A percentile compares a stretch with the other conserved stretches of the same genome.
Evolutionary conservation across 2,888 invertebrate genomes (phyloP).

Genomic region (Eumerus sabulonum): DNA sequence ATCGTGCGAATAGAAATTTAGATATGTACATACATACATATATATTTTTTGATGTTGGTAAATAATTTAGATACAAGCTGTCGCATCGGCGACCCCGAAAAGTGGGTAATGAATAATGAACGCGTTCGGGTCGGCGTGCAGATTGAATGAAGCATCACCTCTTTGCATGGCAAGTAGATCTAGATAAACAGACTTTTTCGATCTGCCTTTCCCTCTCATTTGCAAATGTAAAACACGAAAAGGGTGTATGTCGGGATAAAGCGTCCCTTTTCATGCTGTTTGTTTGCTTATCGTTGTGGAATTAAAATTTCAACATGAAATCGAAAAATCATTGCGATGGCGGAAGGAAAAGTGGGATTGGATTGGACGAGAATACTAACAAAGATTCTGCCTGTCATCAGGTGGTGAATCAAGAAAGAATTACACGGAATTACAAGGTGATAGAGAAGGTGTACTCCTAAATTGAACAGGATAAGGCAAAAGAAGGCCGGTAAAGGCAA

Average conservation of each 20-base stretch:
- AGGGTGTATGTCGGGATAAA: constrained; percentile 33
- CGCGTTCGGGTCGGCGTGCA: not conserved
- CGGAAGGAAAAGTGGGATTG: not conserved
- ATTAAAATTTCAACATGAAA: constrained; percentile 63
- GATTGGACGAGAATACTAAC: not conserved
- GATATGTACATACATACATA: too few species aligned
- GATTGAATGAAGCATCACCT: constrained; percentile 34
- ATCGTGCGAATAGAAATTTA: constrained; percentile 55
- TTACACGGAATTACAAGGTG: constrained; percentile 30
- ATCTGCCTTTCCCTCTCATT: not conserved
- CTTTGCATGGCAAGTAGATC: constrained; percentile 52
- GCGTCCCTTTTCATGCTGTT: constrained; percentile 57
- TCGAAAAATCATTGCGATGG: constrained; percentile 34
- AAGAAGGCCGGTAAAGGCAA: constrained; percentile 27
- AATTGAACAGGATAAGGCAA: not conserved
- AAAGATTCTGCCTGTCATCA: constrained; percentile 45
- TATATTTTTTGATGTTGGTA: constrained; percentile 61
- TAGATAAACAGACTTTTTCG: constrained; percentile 31
- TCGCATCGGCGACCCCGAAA: constrained; percentile 16
- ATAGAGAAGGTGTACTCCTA: constrained; percentile 44
- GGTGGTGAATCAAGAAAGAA: constrained; percentile 33
- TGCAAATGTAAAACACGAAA: constrained; percentile 61
- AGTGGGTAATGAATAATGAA: constrained; percentile 54
- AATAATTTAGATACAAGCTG: constrained; percentile 55
- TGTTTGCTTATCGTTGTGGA: constrained; percentile 59